A percentile compares a stretch with the other conserved stretches of the same genome.
Conservation (phyloP, 2,888 invertebrate genomes). For the Deroplatys truncata region DNA sequence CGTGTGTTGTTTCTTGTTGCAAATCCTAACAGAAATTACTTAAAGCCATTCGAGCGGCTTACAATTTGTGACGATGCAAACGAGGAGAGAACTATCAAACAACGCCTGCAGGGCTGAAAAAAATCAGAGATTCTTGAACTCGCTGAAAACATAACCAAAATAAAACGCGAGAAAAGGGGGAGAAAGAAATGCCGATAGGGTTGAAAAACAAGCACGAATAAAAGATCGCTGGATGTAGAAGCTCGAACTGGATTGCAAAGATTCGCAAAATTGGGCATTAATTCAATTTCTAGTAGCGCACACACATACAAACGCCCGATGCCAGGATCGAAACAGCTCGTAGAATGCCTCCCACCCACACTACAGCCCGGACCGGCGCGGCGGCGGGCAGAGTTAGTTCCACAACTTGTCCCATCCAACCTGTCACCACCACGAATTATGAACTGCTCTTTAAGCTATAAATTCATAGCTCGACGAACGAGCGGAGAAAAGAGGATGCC, state of each 20-base stretch:
- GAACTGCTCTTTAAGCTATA: slow-evolving; percentile 28
- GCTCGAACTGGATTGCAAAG: background rate
- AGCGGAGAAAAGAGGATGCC: background rate
- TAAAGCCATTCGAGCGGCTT: too few relatives aligned
- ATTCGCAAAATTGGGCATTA: slow-evolving; percentile 19
- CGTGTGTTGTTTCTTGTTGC: too few relatives aligned
- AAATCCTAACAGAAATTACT: too few relatives aligned
- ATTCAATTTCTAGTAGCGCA: slow-evolving; percentile 8
- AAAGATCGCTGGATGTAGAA: background rate
- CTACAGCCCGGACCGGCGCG: background rate
- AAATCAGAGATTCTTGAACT: background rate
- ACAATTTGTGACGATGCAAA: too few relatives aligned
- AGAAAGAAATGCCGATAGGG: background rate
- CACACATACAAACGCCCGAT: too few relatives aligned
- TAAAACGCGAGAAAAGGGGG: background rate
- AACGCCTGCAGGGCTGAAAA: background rate
- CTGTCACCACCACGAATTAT: slow-evolving; percentile 28
- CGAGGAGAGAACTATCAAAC: too few relatives aligned
- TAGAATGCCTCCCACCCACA: background rate
- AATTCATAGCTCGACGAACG: slow-evolving; percentile 22
- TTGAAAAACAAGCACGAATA: background rate
- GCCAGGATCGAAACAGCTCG: background rate
- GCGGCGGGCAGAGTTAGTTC: slow-evolving; percentile 11
- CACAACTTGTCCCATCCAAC: slow-evolving; percentile 25
- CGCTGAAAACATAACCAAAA: background rate